Conservation (phyloP, 2,888 invertebrate species). For the Hydropsyche betteni region DNA sequence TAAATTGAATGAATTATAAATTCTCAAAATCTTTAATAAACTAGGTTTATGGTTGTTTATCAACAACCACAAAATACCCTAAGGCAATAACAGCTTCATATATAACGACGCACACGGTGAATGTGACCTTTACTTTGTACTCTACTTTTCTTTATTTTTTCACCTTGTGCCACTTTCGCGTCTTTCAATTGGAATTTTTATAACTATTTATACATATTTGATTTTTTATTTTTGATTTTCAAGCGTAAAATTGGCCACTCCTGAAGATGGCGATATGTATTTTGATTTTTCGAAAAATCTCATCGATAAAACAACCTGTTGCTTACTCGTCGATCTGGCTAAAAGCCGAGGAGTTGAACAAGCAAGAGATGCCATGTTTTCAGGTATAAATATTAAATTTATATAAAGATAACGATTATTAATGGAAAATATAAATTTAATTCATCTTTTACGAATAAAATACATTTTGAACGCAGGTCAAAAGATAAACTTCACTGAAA, state of each 20-base stretch:
- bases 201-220: not conserved
- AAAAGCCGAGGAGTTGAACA: constrained; percentile 82
- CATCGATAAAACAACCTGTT: constrained; percentile 79
- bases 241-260: constrained; percentile 79
- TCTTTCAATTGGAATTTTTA: constrained; percentile 22
- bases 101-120: constrained; percentile 24
- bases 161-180: constrained; percentile 48
- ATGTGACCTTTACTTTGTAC: constrained; percentile 48
- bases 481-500: constrained; percentile 97
- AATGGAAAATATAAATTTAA: not conserved
- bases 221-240: constrained; percentile 23
- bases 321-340: constrained; percentile 83
- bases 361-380: constrained; percentile 90
- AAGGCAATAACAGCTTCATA: no score
- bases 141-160: constrained; percentile 30
- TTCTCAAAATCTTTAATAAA: no score
- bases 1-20: no score
- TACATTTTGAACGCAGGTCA: constrained; percentile 68
- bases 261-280: constrained; percentile 88
- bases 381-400: constrained; percentile 56
- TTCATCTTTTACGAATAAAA: not conserved
- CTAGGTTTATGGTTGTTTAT: no score
- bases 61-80: no score
- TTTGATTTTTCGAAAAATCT: constrained; percentile 98
- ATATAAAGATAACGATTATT: not conserved